Evolutionary conservation across 2,888 invertebrate genomes (phyloP), one percentile per base, ranked within the genome.

Genomic region (Athetis lepigone): DNA sequence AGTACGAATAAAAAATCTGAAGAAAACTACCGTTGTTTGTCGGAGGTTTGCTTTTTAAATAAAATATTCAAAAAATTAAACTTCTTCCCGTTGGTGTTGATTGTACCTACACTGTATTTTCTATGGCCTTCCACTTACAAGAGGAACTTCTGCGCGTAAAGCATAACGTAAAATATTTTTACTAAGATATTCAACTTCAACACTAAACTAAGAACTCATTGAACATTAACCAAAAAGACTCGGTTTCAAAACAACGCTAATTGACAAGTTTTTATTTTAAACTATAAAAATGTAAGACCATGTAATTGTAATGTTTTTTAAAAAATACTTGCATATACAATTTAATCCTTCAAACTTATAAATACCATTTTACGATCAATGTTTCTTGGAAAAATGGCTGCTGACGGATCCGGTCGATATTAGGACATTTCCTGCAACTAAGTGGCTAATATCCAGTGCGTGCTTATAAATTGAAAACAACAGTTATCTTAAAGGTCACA

Each of bases 261-360:
- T 78, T 78, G 68, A 75, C 73, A 77, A 77, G 65, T 79, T 80
- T 77, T 81, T 80, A 71, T 72, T 72, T 63, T 74, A 60, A 58
- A 59, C 9, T 76, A 79, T 73, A 59, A 64, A 78, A 82, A 72
- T 68, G 49, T 66, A 65, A 65, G 70, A 73, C 64, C 52, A 70
- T 76, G 67, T 67, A 75, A 79, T 78, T 77, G 70, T 62, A 54
- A 54, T 70, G 68, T 79, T 70, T 78, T 70, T 70, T 64, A 56
- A 16, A 0, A 42, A 65, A 66, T 63, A 62, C 63, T 63, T 42
- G 37, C 55, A 77, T 65, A 59, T 43, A 6, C 39, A 49, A 51
- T 42, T 46, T 23, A 37, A 11, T 80, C 64, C 67, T 49, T 19
- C 42, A 59, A 59, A 29, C 36, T 56, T 54, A 56, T 46, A 62